Base-by-base conservation (phyloP, 2,113 vertebrate species). In the Sinocyclocheilus anshuiensis region DNA sequence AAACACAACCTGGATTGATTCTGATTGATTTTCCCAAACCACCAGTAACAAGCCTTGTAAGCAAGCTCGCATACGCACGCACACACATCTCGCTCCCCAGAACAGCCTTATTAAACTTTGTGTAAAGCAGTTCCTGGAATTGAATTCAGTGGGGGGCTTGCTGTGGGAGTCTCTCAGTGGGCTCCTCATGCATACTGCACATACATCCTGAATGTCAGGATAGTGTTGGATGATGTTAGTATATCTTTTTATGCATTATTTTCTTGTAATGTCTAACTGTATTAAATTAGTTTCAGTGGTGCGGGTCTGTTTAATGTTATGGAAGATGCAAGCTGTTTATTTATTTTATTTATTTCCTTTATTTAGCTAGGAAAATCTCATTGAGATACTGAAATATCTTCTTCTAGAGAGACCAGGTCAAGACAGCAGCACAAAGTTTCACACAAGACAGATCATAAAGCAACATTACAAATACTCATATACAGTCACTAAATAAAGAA, bases 1-100 rank as follows among this genome's bases (percentile, higher is more conserved):
- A 48, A 12, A 15, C 53, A 65, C 83, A 79, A 67, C 39, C 86
- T 84, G 82, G 80, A 82, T 83, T 86, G 88, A 87, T 89, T 90
- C 88, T 92, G 93, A 93, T 93, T 91, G 93, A 94, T 94, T 93
- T 91, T 89, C 89, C 76, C 88, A 88, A 91, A 88, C 45, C 63
- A 83, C 76, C 83, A 69, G 83, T 86, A 88, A 81, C 86, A 82
- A 74, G 71, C 76, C 84, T 42, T 75, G 67, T 77, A 83, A 78
- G 63, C 74, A 45, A 74, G 71, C 36, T 10, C 20, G 11, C 71
- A 13, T 39, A 67, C 77, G 63, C 29, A 76, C 39, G n/a, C 42
- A 45, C 9, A 48, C 72, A 65, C 65, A 59, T 59, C 76, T 45
- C 22, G 5, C 50, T 63, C 24, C 71, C 24, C 33, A 22, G 75